Conservation (phyloP, 1,140 invertebrate genomes). For the Archegozetes longisetosus region DNA sequence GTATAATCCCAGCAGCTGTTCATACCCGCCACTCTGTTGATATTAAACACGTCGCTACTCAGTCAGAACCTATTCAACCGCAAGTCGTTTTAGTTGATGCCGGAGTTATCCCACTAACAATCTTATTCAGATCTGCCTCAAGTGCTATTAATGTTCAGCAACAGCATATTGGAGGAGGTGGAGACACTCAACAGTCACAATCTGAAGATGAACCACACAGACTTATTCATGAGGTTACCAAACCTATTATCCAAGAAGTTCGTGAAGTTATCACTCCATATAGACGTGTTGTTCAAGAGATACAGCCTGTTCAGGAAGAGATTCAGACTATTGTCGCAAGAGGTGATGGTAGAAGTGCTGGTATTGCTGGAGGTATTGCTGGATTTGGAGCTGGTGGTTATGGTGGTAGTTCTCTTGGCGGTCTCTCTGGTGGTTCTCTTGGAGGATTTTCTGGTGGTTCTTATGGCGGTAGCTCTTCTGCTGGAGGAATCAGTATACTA, state of each 20-base stretch:
- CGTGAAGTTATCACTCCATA: too few relatives aligned
- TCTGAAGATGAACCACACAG: constrained; percentile 4
- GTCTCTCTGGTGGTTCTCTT: not conserved
- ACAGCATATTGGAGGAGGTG: constrained; percentile 1
- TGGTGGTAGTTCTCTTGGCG: not conserved
- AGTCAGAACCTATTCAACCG: constrained; percentile 1
- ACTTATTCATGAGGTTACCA: not conserved
- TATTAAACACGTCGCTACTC: constrained; percentile 9
- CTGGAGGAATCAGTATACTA: too few relatives aligned
- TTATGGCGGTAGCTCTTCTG: not conserved
- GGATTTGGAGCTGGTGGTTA: constrained; percentile 13
- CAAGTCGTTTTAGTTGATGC: constrained; percentile 13
- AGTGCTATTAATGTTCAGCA: constrained; percentile 12
- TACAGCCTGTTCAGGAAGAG: too few relatives aligned
- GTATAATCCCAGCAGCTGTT: constrained; percentile 9
- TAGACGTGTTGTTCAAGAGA: too few relatives aligned
- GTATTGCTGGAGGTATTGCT: not conserved
- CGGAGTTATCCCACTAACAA: constrained; percentile 8
- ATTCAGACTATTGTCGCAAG: too few relatives aligned
- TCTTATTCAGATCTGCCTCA: constrained; percentile 13
- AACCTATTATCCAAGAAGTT: constrained; percentile 12
- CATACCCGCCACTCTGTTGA: constrained; percentile 10
- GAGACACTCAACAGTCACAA: constrained; percentile 3
- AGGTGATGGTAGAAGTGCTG: not conserved
- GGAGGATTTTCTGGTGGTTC: too few relatives aligned